Conservation (phyloP, 23 tunicate genomes). For the Clavelina lepadiformis region DNA sequence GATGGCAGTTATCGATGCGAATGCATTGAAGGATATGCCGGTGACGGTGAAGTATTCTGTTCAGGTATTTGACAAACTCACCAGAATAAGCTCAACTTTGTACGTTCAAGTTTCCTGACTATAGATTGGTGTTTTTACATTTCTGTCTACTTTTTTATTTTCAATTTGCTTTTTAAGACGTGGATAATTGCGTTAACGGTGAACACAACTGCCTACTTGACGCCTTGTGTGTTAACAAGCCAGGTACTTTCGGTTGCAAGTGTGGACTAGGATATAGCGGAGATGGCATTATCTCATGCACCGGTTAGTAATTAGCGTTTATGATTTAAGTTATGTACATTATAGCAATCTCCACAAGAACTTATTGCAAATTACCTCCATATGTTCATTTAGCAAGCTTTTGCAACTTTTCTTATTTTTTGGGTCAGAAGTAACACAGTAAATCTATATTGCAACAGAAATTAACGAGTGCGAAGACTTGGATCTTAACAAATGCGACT, state of each 20-base stretch:
- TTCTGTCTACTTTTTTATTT: no score
- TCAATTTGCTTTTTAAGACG: no score
- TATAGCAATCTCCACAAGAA: not conserved
- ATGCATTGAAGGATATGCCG: slow-evolving; percentile 15
- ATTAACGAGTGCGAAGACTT: slow-evolving; percentile 21
- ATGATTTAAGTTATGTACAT: not conserved
- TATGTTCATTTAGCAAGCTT: no score
- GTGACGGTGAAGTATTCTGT: no score
- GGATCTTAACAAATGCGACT: slow-evolving; percentile 3
- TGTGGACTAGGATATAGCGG: slow-evolving; percentile 35
- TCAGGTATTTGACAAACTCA: not conserved
- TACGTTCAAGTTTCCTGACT: not conserved
- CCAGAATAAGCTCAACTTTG: not conserved
- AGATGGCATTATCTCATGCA: slow-evolving; percentile 18
- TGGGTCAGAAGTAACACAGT: not conserved
- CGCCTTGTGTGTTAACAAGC: no score
- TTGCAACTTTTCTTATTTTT: no score
- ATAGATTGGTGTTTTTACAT: no score
- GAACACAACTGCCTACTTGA: no score
- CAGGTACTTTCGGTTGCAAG: slow-evolving; percentile 3
- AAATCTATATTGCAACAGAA: not conserved
- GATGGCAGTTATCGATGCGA: slow-evolving; percentile 6
- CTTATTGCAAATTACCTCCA: not conserved
- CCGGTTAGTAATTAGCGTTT: slow-evolving; percentile 2
- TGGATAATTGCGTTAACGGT: no score